Conservation (phyloP, 2,888 invertebrate genomes). For the Carpatolechia fugitivella region DNA sequence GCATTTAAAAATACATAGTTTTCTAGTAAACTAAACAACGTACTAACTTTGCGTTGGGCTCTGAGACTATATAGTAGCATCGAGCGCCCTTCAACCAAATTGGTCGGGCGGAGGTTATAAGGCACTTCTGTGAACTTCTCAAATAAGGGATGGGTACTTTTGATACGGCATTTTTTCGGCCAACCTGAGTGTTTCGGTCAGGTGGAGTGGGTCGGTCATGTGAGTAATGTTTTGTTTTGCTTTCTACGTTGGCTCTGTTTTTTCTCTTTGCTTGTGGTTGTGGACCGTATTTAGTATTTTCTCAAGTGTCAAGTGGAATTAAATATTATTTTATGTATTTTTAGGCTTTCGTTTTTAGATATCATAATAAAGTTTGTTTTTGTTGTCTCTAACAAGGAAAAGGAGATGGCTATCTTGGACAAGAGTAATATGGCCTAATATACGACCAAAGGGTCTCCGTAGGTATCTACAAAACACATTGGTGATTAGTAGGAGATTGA, state of each 20-base stretch:
- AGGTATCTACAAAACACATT: no score
- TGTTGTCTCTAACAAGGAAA: no score
- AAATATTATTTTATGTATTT: no score
- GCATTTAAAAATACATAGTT: no score
- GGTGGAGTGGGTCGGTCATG: not conserved
- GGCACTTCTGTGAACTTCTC: slow-evolving; percentile 26
- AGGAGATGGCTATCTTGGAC: no score
- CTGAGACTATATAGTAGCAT: slow-evolving; percentile 42
- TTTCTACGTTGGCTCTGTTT: no score
- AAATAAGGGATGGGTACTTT: slow-evolving; percentile 15
- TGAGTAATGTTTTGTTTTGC: not conserved
- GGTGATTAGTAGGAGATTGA: no score
- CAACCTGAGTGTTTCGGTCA: slow-evolving; percentile 4
- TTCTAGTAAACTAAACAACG: no score
- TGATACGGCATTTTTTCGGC: slow-evolving; percentile 9
- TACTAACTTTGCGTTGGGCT: slow-evolving; percentile 30
- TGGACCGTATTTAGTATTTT: no score
- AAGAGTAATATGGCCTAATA: no score
- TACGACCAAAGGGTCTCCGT: no score
- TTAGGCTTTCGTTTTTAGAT: not conserved
- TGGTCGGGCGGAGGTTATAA: slow-evolving; percentile 54
- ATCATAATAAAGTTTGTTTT: no score
- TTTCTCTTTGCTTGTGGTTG: slow-evolving; percentile 14
- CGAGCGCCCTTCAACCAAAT: slow-evolving; percentile 52
- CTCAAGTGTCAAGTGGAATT: not conserved